These are phyloP conservation scores for Lordiphosa mommai DNA, from an alignment of 1,140 invertebrate genomes.

Conservation along the genomic window DNA sequence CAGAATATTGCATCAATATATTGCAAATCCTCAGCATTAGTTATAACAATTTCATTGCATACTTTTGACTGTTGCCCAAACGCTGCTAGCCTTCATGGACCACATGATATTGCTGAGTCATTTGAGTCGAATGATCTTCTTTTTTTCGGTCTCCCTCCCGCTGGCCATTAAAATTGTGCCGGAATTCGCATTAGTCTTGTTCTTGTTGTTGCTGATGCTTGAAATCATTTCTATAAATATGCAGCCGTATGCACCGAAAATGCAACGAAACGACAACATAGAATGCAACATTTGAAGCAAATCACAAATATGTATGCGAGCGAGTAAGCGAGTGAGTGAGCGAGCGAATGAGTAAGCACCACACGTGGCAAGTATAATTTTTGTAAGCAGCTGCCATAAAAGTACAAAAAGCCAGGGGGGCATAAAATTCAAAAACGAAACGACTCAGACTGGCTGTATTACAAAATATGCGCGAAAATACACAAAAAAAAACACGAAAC, in stretches of 20 bases:
- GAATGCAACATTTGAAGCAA: constrained; percentile 41
- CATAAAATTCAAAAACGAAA: constrained; percentile 37
- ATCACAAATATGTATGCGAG: background rate
- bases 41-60: too few species aligned
- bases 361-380: constrained; percentile 26
- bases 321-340: background rate
- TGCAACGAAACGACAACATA: constrained; percentile 21
- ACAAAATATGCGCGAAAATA: constrained; percentile 42
- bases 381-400: constrained; percentile 21
- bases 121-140: background rate
- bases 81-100: too few species aligned
- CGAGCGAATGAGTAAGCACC: background rate
- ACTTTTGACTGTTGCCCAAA: too few species aligned
- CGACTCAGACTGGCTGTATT: constrained; percentile 31
- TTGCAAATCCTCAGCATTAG: too few species aligned
- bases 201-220: background rate
- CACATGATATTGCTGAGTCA: background rate
- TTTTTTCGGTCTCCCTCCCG: too few species aligned
- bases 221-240: constrained; percentile 64
- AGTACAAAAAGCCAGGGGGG: constrained; percentile 19
- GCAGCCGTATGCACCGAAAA: background rate
- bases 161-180: too few species aligned
- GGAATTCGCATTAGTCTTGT: background rate
- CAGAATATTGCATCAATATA: too few species aligned
- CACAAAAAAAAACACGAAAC: background rate